phyloP scores from a whole-genome alignment of 2,113 vertebrate genomes.

The Scolopax mira region DNA sequence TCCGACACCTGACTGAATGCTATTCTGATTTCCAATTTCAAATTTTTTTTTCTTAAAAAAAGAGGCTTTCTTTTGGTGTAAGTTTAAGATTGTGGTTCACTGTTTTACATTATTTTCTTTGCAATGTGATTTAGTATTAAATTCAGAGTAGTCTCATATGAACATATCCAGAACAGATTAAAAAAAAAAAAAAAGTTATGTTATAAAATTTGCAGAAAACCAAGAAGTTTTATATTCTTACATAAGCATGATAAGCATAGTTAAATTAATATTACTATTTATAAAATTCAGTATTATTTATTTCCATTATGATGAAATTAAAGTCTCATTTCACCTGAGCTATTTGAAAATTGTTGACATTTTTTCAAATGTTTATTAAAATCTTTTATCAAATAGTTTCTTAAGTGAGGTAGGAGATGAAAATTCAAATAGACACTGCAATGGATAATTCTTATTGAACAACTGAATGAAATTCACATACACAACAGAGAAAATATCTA shows the following conservation, averaged over 20 bases:
- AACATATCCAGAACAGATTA: background rate
- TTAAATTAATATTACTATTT: background rate
- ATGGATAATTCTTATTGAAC: background rate
- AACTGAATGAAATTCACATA: background rate
- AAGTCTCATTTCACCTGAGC: background rate
- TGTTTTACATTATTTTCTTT: background rate
- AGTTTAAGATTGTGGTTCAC: background rate
- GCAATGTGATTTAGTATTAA: background rate
- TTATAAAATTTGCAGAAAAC: background rate
- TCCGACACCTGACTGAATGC: background rate
- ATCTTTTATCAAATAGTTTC: background rate
- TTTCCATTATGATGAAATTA: background rate
- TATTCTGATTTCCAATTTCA: background rate
- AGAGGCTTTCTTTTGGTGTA: background rate
- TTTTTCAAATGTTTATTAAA: background rate
- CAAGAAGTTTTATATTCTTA: background rate
- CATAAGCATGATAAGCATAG: background rate
- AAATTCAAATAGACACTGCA: background rate
- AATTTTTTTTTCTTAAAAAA: background rate
- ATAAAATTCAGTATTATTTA: background rate
- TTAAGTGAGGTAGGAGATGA: background rate
- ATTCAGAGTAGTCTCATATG: rapidly evolving
- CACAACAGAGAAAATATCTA: background rate
- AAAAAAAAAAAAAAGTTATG: background rate
- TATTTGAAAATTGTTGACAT: background rate